Percentiles rank a stretch among this genome's conserved stretches.
phyloP scores from a whole-genome alignment of 1,140 invertebrate genomes.

The Halyomorpha halys region DNA sequence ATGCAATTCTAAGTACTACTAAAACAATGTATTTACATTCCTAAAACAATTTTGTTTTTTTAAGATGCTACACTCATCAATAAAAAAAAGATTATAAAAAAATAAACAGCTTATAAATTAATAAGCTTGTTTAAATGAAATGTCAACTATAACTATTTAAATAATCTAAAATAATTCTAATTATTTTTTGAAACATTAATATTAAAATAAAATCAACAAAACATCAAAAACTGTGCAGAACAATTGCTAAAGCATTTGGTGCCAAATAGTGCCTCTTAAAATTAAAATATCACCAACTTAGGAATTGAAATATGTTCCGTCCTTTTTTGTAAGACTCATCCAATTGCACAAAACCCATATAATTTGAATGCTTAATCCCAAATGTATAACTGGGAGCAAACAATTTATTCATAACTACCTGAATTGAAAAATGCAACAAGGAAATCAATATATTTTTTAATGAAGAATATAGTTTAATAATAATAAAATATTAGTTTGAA shows the following conservation, averaged over 20 bases:
- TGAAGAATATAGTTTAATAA: no score
- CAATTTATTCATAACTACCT: slow-evolving; percentile 14
- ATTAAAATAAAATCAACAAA: not conserved
- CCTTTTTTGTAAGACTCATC: slow-evolving; percentile 21
- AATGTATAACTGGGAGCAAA: slow-evolving; percentile 24
- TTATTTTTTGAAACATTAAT: not conserved
- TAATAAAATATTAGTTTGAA: no score
- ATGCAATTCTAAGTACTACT: not conserved
- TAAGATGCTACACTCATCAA: no score
- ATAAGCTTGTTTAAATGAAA: no score
- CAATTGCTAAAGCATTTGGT: not conserved
- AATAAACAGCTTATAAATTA: no score
- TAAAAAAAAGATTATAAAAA: no score
- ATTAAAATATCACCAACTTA: slow-evolving; percentile 10
- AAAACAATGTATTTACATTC: no score
- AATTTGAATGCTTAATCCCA: slow-evolving; percentile 24
- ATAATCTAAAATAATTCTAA: not conserved
- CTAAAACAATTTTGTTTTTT: no score
- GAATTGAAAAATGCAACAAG: not conserved
- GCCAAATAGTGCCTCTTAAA: not conserved
- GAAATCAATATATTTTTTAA: not conserved
- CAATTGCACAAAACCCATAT: slow-evolving; percentile 18
- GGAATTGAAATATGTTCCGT: slow-evolving; percentile 24
- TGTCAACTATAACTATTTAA: no score
- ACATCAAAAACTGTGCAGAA: not conserved